These are phyloP conservation scores for Parazoanthus darwini DNA, from an alignment of 92 coral and sea anemone species.

Conservation along the genomic window DNA sequence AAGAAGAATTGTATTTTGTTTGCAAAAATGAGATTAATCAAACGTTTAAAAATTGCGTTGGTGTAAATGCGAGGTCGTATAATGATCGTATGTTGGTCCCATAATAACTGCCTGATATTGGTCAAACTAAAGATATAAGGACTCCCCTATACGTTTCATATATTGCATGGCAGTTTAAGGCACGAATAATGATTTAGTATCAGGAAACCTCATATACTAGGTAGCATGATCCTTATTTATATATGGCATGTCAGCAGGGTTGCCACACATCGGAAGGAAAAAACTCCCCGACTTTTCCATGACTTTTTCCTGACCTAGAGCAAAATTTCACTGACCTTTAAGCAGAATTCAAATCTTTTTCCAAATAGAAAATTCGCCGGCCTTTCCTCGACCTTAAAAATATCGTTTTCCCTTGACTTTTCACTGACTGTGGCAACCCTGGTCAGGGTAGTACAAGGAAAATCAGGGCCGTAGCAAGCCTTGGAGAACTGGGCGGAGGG, in stretches of 20 bases:
- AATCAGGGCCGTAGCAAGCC: no score
- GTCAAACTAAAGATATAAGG: background rate
- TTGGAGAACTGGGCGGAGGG: no score
- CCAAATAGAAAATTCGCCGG: no score
- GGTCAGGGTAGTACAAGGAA: no score
- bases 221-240: background rate
- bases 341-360: no score
- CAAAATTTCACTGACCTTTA: no score
- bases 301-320: no score
- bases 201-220: slow-evolving; percentile 1
- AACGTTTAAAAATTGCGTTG: background rate
- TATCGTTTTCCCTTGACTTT: no score
- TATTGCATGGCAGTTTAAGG: background rate
- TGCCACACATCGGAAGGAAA: no score
- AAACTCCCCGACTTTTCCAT: no score
- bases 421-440: no score
- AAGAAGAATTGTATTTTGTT: background rate
- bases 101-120: slow-evolving; percentile 1
- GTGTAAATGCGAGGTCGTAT: background rate
- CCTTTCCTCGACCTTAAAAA: no score
- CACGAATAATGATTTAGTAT: background rate
- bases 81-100: background rate
- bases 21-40: background rate
- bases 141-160: slow-evolving; percentile 6
- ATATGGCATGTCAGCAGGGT: background rate